These are phyloP conservation scores for Scaptomyza flava DNA, from an alignment of 2,888 invertebrate species.

Conservation along the genomic window DNA sequence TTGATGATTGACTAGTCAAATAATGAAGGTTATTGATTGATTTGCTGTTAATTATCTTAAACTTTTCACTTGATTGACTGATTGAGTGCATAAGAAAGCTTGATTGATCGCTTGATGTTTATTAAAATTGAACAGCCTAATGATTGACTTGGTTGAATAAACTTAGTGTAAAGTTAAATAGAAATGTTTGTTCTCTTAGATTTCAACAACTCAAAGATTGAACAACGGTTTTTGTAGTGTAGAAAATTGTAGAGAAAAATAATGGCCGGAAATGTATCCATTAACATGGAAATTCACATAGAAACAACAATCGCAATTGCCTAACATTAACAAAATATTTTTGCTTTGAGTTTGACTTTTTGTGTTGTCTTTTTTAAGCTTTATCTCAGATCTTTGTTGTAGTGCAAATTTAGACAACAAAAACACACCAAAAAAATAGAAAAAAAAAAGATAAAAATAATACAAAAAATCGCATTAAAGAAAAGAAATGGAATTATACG, in stretches of 20 bases:
- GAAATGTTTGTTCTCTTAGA: too few relatives aligned
- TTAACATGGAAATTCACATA: slow-evolving; percentile 26
- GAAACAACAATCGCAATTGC: slow-evolving; percentile 49
- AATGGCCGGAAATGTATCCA: slow-evolving; percentile 40
- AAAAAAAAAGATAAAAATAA: too few relatives aligned
- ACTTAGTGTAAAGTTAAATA: too few relatives aligned
- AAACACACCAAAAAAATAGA: too few relatives aligned
- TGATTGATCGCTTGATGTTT: too few relatives aligned
- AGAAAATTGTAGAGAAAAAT: neutral
- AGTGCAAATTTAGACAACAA: slow-evolving; percentile 9
- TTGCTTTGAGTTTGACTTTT: slow-evolving; percentile 5
- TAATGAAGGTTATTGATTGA: too few relatives aligned
- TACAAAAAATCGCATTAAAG: neutral
- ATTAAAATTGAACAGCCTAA: too few relatives aligned
- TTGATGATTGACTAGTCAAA: too few relatives aligned
- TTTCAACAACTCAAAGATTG: neutral
- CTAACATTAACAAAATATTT: slow-evolving; percentile 33
- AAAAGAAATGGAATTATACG: slow-evolving; percentile 29
- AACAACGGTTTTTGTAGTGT: neutral
- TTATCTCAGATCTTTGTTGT: slow-evolving; percentile 54
- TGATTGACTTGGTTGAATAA: too few relatives aligned
- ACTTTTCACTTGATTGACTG: too few relatives aligned
- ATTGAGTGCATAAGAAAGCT: too few relatives aligned
- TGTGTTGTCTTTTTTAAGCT: slow-evolving; percentile 12
- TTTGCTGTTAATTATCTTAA: too few relatives aligned